Conservation (phyloP, 2,797 vertebrate species). For the Smutsia temminckii region DNA sequence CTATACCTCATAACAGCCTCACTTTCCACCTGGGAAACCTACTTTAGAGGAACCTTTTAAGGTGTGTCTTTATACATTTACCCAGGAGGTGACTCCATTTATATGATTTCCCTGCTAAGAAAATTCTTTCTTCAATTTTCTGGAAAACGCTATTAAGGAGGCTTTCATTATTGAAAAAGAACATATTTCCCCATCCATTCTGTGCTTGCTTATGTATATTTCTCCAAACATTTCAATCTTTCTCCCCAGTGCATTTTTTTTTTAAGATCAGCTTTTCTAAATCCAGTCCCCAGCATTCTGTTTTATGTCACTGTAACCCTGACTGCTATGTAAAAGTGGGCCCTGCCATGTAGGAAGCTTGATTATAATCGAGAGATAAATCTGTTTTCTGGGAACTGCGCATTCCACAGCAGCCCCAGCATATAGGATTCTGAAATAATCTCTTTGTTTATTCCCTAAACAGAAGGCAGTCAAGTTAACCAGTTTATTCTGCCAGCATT, state of each 20-base stretch:
- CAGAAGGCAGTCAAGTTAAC: constrained; percentile 27
- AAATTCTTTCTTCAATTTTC: constrained; percentile 28
- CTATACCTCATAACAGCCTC: background rate
- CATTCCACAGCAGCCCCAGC: constrained; percentile 59
- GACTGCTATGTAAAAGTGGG: constrained; percentile 26
- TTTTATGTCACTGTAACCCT: constrained; percentile 48
- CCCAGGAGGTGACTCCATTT: background rate
- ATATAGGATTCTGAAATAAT: constrained; percentile 56
- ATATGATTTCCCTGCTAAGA: background rate
- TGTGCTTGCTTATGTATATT: background rate
- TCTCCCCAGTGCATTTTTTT: background rate
- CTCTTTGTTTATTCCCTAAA: constrained; percentile 60
- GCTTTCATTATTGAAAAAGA: background rate
- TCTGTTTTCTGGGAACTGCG: constrained; percentile 58
- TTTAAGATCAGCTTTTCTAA: constrained; percentile 51
- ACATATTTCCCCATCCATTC: background rate
- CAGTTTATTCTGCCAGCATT: constrained; percentile 50
- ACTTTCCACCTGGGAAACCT: background rate
- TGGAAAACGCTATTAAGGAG: background rate
- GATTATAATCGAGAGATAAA: constrained; percentile 58
- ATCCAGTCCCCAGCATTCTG: constrained; percentile 34
- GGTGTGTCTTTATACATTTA: background rate
- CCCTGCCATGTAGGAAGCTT: constrained; percentile 36
- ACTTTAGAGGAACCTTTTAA: background rate
- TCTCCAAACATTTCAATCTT: constrained; percentile 35